These are phyloP conservation scores for Agonum fuliginosum DNA, from an alignment of 2,888 invertebrate genomes.

Conservation along the genomic window DNA sequence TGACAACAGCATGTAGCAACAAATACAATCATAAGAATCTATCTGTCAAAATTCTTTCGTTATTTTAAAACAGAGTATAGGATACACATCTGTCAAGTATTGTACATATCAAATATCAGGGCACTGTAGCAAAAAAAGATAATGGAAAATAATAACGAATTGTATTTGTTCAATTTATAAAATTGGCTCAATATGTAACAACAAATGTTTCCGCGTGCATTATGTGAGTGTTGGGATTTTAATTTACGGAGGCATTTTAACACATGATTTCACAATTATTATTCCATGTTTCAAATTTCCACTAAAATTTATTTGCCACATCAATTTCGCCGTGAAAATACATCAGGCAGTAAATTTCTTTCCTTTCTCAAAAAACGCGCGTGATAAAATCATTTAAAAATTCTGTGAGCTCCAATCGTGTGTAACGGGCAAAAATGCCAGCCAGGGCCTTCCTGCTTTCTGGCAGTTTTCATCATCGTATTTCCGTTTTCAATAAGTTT, in stretches of 20 bases:
- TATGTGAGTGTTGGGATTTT: slow-evolving; percentile 16
- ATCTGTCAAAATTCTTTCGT: too few relatives aligned
- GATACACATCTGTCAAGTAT: too few relatives aligned
- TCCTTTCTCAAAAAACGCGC: slow-evolving; percentile 15
- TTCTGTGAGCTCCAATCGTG: slow-evolving; percentile 4
- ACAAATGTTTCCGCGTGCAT: too few relatives aligned
- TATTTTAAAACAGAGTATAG: too few relatives aligned
- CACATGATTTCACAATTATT: slow-evolving; percentile 30
- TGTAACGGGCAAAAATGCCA: too few relatives aligned
- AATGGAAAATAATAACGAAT: too few relatives aligned
- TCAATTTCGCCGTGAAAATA: slow-evolving; percentile 14
- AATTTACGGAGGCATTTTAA: slow-evolving; percentile 27
- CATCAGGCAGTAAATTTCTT: slow-evolving; percentile 28
- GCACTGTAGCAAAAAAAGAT: too few relatives aligned
- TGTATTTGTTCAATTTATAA: too few relatives aligned
- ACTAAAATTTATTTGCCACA: slow-evolving; percentile 15
- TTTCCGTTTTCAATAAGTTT: slow-evolving; percentile 68
- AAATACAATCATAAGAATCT: too few relatives aligned
- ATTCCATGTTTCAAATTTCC: slow-evolving; percentile 16
- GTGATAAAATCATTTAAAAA: slow-evolving; percentile 42
- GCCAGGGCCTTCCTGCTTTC: slow-evolving; percentile 65
- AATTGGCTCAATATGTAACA: too few relatives aligned
- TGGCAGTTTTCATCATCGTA: slow-evolving; percentile 67
- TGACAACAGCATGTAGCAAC: too few relatives aligned
- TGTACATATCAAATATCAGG: too few relatives aligned